A percentile compares a stretch with the other conserved stretches of the same genome.
These are phyloP conservation scores for Garrulus glandarius DNA, from an alignment of 2,797 vertebrate genomes.

Conservation along the genomic window DNA sequence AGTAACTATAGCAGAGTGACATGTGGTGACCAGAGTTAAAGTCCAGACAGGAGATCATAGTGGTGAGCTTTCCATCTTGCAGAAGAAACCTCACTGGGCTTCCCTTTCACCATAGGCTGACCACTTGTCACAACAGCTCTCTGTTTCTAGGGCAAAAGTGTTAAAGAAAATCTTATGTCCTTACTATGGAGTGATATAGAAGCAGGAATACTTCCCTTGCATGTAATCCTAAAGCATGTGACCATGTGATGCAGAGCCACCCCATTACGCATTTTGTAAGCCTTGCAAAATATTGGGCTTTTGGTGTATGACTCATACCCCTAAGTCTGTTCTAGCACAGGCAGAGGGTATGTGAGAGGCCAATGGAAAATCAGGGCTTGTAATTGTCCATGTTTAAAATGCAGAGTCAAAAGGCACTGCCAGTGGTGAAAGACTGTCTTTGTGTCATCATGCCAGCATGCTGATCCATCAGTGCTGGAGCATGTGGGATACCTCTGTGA, in stretches of 20 bases:
- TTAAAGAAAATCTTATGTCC: neutral
- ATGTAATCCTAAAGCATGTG: neutral
- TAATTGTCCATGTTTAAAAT: neutral
- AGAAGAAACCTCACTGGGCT: neutral
- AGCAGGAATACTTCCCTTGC: neutral
- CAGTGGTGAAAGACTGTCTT: slow-evolving; percentile 8
- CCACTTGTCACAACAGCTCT: neutral
- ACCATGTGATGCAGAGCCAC: neutral
- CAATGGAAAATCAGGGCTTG: neutral
- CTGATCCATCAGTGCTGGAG: slow-evolving; percentile 27
- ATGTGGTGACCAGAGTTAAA: neutral
- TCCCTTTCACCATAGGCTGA: neutral
- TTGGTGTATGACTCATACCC: neutral
- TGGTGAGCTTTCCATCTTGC: neutral
- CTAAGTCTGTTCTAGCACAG: neutral
- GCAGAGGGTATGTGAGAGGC: neutral
- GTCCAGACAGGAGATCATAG: neutral
- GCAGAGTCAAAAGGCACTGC: slow-evolving; percentile 34
- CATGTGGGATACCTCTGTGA: slow-evolving; percentile 19
- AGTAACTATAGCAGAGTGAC: neutral
- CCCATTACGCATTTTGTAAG: neutral
- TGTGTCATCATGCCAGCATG: slow-evolving; percentile 13
- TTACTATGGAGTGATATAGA: neutral
- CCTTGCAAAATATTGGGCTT: neutral
- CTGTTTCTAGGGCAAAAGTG: neutral